Percentiles rank a stretch among this genome's conserved stretches.
phyloP scores from a whole-genome alignment of 2,888 invertebrate species.

The Clepsis dumicolana region DNA sequence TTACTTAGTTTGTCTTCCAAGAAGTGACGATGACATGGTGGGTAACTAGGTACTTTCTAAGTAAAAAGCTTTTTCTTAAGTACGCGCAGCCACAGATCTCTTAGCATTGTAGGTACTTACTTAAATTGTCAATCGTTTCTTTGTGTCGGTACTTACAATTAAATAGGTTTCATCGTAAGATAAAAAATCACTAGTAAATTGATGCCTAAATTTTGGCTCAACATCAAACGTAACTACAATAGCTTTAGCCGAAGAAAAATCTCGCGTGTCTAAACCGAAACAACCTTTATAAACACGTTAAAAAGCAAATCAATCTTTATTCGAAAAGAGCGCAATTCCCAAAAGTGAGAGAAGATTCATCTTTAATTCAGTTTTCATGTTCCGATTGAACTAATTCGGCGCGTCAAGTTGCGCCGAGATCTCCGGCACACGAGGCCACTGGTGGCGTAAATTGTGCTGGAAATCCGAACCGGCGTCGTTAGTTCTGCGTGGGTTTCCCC shows the following conservation, averaged over 20 bases:
- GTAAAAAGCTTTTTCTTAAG: neutral
- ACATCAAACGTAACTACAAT: neutral
- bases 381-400: constrained; percentile 70
- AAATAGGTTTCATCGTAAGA: no score
- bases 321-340: constrained; percentile 26
- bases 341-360: constrained; percentile 51
- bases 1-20: constrained; percentile 1
- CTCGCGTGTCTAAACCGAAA: neutral
- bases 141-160: no score
- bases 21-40: neutral
- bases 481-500: constrained; percentile 78
- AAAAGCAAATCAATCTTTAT: constrained; percentile 28
- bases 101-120: neutral
- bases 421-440: constrained; percentile 59
- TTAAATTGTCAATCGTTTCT: no score
- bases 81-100: neutral
- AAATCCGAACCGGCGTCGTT: constrained; percentile 83
- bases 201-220: no score
- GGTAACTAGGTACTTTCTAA: neutral
- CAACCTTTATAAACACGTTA: constrained; percentile 10
- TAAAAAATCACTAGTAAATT: no score
- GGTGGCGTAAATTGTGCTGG: constrained; percentile 80
- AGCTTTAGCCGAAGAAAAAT: neutral
- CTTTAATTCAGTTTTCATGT: constrained; percentile 65
- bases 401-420: constrained; percentile 72